These are phyloP conservation scores for Drosophila mulleri DNA, from an alignment of 2,888 invertebrate genomes.

Conservation along the genomic window DNA sequence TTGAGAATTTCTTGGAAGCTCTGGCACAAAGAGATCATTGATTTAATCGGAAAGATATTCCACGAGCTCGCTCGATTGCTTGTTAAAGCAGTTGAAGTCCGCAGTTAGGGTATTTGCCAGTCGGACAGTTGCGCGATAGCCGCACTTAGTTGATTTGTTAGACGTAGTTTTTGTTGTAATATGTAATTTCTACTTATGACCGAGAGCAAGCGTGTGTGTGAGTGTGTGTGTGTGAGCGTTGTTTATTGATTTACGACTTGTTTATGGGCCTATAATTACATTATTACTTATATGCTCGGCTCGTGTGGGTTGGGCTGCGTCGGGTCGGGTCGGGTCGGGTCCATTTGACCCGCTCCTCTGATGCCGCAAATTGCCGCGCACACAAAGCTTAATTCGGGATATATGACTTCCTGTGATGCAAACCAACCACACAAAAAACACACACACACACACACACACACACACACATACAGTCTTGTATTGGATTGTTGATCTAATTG, in stretches of 20 bases:
- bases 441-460: not conserved
- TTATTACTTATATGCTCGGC: slow-evolving; percentile 65
- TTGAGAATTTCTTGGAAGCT: too few relatives aligned
- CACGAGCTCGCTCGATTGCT: not conserved
- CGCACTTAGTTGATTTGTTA: slow-evolving; percentile 4
- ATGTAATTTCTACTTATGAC: slow-evolving; percentile 41
- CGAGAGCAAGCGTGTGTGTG: slow-evolving; percentile 18
- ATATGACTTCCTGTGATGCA: slow-evolving; percentile 54
- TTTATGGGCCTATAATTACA: slow-evolving; percentile 75
- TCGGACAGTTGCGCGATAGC: not conserved
- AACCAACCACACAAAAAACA: slow-evolving; percentile 21
- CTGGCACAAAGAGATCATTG: too few relatives aligned
- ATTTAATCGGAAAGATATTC: too few relatives aligned
- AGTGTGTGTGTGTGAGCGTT: slow-evolving; percentile 22
- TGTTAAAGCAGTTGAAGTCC: not conserved
- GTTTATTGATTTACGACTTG: slow-evolving; percentile 75
- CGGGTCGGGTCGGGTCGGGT: not conserved
- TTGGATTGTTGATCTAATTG: slow-evolving; percentile 49
- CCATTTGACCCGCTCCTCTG: slow-evolving; percentile 1
- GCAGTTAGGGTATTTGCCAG: not conserved
- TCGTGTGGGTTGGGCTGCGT: slow-evolving; percentile 23
- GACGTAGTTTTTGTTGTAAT: slow-evolving; percentile 26
- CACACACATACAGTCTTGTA: slow-evolving; percentile 2
- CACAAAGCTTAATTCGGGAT: slow-evolving; percentile 63
- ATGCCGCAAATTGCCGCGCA: slow-evolving; percentile 54